Conservation (phyloP, 2,113 vertebrate genomes). For the Ceyx cyanopectus region DNA sequence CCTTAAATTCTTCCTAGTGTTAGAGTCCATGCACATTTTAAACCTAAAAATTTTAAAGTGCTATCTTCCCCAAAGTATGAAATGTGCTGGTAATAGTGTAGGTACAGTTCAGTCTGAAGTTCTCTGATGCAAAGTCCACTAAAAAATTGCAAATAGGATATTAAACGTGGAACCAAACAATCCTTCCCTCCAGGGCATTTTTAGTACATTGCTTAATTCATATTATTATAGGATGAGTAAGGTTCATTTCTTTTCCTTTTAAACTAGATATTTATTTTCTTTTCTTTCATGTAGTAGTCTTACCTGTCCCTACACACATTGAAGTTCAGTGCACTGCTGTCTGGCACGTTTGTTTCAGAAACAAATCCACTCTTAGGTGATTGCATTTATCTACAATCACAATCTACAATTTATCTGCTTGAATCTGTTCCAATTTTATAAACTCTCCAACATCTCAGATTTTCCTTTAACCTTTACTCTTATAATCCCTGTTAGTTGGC, state of each 20-base stretch:
- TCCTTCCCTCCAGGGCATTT: background rate
- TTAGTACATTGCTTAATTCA: background rate
- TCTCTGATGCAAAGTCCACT: background rate
- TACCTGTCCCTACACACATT: background rate
- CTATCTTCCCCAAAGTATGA: background rate
- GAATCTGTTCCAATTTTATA: background rate
- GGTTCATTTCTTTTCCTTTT: background rate
- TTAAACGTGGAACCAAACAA: background rate
- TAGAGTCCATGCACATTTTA: background rate
- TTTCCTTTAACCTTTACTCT: background rate
- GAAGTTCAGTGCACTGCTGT: background rate
- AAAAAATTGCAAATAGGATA: background rate
- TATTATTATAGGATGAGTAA: background rate
- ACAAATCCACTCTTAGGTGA: background rate
- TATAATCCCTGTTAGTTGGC: background rate
- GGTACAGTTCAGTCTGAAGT: background rate
- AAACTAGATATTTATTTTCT: background rate
- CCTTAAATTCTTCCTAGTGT: background rate
- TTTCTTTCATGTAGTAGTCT: background rate
- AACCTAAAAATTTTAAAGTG: background rate
- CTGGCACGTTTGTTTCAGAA: background rate
- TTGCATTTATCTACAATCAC: background rate
- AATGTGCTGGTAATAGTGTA: background rate
- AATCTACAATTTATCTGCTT: background rate
- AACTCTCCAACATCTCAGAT: background rate